Evolutionary conservation across 2,113 vertebrate genomes (phyloP).

Genomic region (Galeopterus variegatus): DNA sequence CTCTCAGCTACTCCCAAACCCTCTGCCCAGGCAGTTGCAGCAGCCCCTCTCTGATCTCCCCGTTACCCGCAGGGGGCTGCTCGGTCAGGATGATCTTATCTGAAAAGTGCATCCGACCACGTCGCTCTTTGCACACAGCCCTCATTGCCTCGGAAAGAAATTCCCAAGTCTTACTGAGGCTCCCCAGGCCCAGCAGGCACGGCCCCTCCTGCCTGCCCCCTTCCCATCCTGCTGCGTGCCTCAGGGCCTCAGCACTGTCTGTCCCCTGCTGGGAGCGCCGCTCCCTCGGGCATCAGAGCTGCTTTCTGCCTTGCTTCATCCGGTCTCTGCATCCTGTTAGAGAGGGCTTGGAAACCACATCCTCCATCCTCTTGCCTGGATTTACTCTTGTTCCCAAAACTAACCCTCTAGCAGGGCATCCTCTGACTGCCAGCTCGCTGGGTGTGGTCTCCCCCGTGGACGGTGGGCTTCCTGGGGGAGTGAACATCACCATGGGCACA

Average conservation of each 20-base stretch:
- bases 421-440: background rate
- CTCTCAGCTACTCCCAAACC: no score
- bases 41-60: background rate
- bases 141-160: background rate
- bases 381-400: background rate
- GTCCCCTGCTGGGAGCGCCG: background rate
- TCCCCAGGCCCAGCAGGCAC: background rate
- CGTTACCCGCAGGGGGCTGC: background rate
- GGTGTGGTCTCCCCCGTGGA: no score
- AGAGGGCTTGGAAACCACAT: background rate
- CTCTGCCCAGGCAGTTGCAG: no score
- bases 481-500: no score
- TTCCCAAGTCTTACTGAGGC: background rate
- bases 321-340: background rate
- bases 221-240: background rate
- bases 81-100: background rate
- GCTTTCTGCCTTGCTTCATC: background rate
- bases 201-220: background rate
- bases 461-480: background rate
- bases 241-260: background rate
- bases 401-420: background rate
- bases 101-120: accelerated
- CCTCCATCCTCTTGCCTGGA: no score
- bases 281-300: background rate
- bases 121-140: background rate